Evolutionary conservation across 2,113 vertebrate genomes (phyloP).

Genomic region (Crotalus horridus): DNA sequence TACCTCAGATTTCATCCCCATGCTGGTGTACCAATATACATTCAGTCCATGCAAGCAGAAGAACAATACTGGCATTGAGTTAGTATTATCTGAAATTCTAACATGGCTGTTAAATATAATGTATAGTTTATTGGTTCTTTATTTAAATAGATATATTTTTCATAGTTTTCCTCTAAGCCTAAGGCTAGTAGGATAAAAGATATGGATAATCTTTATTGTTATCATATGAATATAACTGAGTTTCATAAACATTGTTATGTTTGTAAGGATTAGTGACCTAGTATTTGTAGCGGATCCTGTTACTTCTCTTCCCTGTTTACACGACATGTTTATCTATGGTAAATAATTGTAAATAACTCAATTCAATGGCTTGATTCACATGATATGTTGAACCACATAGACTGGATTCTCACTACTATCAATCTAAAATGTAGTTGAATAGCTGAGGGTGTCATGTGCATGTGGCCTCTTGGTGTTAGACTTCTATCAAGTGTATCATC

Average conservation of each 20-base stretch:
- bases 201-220: neutral
- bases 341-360: neutral
- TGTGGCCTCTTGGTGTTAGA: neutral
- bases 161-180: neutral
- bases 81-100: conserved; percentile 41
- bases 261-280: neutral
- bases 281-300: neutral
- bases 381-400: neutral
- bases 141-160: neutral
- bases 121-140: neutral
- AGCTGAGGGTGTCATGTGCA: neutral
- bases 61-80: conserved; percentile 62
- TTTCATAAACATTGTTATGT: neutral
- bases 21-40: conserved; percentile 82
- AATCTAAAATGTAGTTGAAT: neutral
- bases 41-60: conserved; percentile 76
- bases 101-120: rapidly evolving
- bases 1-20: conserved; percentile 89
- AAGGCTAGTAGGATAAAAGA: neutral
- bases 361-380: neutral
- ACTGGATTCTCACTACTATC: neutral
- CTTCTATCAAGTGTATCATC: neutral
- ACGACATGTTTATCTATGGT: neutral
- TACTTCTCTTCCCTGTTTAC: neutral
- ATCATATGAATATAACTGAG: neutral